Evolutionary conservation across 35 echinoderm and acorn worm genomes (phyloP), one percentile per base, ranked within the genome.

Genomic region (Lytechinus variegatus): DNA sequence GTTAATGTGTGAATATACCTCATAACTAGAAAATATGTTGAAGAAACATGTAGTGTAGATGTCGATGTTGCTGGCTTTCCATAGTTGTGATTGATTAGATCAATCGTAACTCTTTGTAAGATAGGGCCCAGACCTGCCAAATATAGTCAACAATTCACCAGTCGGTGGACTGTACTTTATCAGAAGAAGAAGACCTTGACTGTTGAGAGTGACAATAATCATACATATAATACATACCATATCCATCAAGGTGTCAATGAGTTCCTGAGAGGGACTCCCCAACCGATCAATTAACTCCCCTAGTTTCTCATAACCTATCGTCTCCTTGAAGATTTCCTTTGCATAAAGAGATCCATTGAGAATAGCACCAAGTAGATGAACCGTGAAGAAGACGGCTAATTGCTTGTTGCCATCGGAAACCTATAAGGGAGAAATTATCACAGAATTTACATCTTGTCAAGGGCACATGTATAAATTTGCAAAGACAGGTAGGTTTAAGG

Each of bases 191-290:
- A 44, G 33, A 44, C 33, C 66, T 79, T 7, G 19, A 79, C 6
- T 11, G 7, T 58, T 58, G 56, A 5, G 6, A 27, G 19, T 24
- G 66, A 79, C 2, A 29, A 8, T 12, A 5, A 90, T 90, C 88
- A 52, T 44, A 54, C 97, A 89, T 87, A 90, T 90, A 28, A 52
- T 21, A 54, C 97, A 89, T 92, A 99, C 98, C 98, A 99, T 97
- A 91, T 99, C 96, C 44, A 99, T 91, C 51, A 99, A 95, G 87
- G 98, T 95, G 56, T 96, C 95, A 57, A 99, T 94, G 54, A 97
- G 95, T 95, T 96, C 95, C 19, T 96, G 86, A 29, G 97, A 98
- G 28, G 98, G 98, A 27, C 93, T 88, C 55, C 97, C 98, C 53
- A 97, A 94, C 52, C 94, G 33, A 91, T 95, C 87, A 19, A 99